These are phyloP conservation scores for Hassar affinis DNA, from an alignment of 2,113 vertebrate genomes.

Conservation along the genomic window DNA sequence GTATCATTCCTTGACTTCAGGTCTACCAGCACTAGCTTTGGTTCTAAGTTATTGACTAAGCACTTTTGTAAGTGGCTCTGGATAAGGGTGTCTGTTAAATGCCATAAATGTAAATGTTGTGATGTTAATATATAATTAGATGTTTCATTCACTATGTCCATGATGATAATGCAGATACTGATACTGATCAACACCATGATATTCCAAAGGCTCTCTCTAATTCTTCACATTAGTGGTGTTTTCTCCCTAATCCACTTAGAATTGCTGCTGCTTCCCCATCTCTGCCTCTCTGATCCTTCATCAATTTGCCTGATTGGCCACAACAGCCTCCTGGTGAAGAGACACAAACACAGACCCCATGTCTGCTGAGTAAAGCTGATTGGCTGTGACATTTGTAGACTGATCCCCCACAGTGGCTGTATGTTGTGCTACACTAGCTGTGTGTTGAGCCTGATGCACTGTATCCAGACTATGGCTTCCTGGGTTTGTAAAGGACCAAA, in stretches of 20 bases:
- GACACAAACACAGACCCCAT: conserved; percentile 45
- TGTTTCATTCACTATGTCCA: neutral
- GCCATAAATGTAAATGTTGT: too few relatives aligned
- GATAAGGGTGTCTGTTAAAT: too few relatives aligned
- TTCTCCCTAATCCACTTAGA: neutral
- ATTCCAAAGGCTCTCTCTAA: neutral
- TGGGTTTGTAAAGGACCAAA: neutral
- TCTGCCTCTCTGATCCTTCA: conserved; percentile 22
- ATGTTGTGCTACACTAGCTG: conserved; percentile 56
- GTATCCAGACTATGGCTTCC: conserved; percentile 5
- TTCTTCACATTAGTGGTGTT: neutral
- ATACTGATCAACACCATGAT: neutral
- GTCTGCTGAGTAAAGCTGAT: conserved; percentile 49
- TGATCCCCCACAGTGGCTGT: conserved; percentile 54
- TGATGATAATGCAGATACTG: neutral
- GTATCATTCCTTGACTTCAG: too few relatives aligned
- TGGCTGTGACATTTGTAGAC: conserved; percentile 62
- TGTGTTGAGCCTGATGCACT: conserved; percentile 57
- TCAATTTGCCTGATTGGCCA: neutral
- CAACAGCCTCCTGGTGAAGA: neutral
- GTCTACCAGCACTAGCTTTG: too few relatives aligned
- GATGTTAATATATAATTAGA: neutral
- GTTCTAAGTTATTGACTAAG: too few relatives aligned
- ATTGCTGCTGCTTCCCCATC: neutral
- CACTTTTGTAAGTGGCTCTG: too few relatives aligned